These are phyloP conservation scores for Lumbricus terrestris DNA, from an alignment of 2,888 invertebrate species.

Conservation along the genomic window DNA sequence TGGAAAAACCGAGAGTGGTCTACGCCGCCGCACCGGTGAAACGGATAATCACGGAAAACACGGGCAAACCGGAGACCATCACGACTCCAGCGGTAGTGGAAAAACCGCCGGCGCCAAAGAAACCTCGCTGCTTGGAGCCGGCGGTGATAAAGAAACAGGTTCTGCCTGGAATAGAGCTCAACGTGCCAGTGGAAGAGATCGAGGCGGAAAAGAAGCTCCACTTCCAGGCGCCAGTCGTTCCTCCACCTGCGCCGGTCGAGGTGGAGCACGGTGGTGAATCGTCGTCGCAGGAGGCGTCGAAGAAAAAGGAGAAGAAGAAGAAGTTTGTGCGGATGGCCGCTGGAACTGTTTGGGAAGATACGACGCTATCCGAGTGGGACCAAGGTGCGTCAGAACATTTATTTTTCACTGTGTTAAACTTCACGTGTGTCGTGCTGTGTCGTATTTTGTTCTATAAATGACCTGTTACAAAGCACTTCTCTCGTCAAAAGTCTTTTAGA, in stretches of 20 bases:
- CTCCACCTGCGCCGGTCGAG: background rate
- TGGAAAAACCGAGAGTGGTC: conserved; percentile 45
- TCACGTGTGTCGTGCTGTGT: too few species aligned
- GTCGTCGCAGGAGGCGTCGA: conserved; percentile 47
- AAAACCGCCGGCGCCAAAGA: background rate
- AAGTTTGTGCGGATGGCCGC: conserved; percentile 88
- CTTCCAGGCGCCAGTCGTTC: background rate
- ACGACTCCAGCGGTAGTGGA: background rate
- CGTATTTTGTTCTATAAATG: too few species aligned
- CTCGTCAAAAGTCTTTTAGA: too few species aligned
- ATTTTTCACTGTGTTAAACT: background rate
- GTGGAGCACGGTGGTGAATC: background rate
- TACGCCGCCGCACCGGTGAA: conserved; percentile 53
- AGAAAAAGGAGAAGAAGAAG: conserved; percentile 65
- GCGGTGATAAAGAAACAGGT: background rate
- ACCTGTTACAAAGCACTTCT: too few species aligned
- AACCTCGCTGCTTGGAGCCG: background rate
- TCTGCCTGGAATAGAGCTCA: conserved; percentile 28
- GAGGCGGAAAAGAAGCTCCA: conserved; percentile 19
- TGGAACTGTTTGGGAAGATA: conserved; percentile 94
- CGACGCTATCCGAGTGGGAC: conserved; percentile 90
- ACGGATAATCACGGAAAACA: conserved; percentile 36
- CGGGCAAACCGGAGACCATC: conserved; percentile 27
- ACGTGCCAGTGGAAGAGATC: conserved; percentile 29
- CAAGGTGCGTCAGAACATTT: conserved; percentile 64